These are phyloP conservation scores for Romanogobio albipinnatus DNA, from an alignment of 2,113 vertebrate species.

Conservation along the genomic window DNA sequence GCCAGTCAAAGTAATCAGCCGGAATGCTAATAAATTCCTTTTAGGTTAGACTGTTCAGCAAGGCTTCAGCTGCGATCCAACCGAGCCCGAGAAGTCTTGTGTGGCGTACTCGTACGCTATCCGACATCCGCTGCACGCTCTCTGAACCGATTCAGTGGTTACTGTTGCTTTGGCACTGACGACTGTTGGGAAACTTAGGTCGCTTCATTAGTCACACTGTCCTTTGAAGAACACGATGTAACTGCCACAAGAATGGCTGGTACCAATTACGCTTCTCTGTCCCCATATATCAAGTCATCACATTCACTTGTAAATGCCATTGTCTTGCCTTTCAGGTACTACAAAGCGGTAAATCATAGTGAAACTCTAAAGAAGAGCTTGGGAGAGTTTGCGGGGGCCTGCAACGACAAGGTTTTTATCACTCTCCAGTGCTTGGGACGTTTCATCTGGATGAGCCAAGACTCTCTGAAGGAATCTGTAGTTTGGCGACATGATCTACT, in stretches of 20 bases:
- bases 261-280: slow-evolving; percentile 50
- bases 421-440: slow-evolving; percentile 47
- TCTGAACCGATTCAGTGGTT: slow-evolving; percentile 57
- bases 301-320: slow-evolving; percentile 51
- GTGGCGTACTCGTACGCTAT: slow-evolving; percentile 35
- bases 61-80: slow-evolving; percentile 54
- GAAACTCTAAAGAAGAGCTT: slow-evolving; percentile 40
- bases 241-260: slow-evolving; percentile 42
- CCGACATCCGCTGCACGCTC: slow-evolving; percentile 61
- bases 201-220: slow-evolving; percentile 45
- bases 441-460: slow-evolving; percentile 39
- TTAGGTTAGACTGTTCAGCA: slow-evolving; percentile 61
- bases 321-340: slow-evolving; percentile 81
- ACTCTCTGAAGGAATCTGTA: slow-evolving; percentile 23
- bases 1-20: slow-evolving; percentile 68
- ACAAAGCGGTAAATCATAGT: slow-evolving; percentile 88
- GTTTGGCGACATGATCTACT: slow-evolving; percentile 44
- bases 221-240: slow-evolving; percentile 59
- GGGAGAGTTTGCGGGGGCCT: slow-evolving; percentile 36
- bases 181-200: slow-evolving; percentile 38
- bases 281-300: slow-evolving; percentile 46
- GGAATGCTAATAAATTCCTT: slow-evolving; percentile 62
- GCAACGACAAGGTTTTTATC: slow-evolving; percentile 40
- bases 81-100: slow-evolving; percentile 7
- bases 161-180: slow-evolving; percentile 28